Evolutionary conservation across 2,113 vertebrate genomes (phyloP).

Genomic region (Monopterus albus): DNA sequence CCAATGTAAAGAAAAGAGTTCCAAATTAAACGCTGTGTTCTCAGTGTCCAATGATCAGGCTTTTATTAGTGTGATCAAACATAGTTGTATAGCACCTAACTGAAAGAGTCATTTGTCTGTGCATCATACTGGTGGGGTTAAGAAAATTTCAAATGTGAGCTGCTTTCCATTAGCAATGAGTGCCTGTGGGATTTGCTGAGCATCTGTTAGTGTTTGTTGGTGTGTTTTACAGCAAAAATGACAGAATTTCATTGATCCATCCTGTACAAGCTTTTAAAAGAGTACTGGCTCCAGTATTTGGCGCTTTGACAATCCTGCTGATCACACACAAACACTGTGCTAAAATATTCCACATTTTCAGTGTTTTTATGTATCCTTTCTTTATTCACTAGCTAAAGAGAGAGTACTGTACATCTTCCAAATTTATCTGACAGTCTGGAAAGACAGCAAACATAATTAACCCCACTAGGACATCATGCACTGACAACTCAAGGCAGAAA

Average conservation of each 20-base stretch:
- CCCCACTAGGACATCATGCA: constrained; percentile 14
- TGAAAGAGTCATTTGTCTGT: not conserved
- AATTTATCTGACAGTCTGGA: constrained; percentile 7
- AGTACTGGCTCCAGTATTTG: constrained; percentile 10
- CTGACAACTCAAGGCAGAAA: constrained; percentile 4
- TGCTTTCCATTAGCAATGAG: constrained; percentile 25
- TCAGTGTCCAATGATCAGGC: not conserved
- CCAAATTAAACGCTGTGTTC: constrained; percentile 6
- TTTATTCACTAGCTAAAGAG: not conserved
- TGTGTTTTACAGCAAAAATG: constrained; percentile 19
- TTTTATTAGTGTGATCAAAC: constrained; percentile 24
- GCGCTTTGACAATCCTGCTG: not conserved
- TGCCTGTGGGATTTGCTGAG: constrained; percentile 13
- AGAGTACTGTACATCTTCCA: constrained; percentile 10
- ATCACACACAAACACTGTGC: not conserved
- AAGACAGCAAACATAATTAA: constrained; percentile 28
- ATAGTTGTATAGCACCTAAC: not conserved
- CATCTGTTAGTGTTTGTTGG: constrained; percentile 25
- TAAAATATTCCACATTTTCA: not conserved
- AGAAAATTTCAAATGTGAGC: constrained; percentile 6
- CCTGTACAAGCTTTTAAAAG: constrained; percentile 1
- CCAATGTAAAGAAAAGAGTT: constrained; percentile 14
- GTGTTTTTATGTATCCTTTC: not conserved
- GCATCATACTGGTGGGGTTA: not conserved
- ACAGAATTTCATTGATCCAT: constrained; percentile 7